Conservation (phyloP, 2,888 invertebrate genomes). For the Chesias legatella region DNA sequence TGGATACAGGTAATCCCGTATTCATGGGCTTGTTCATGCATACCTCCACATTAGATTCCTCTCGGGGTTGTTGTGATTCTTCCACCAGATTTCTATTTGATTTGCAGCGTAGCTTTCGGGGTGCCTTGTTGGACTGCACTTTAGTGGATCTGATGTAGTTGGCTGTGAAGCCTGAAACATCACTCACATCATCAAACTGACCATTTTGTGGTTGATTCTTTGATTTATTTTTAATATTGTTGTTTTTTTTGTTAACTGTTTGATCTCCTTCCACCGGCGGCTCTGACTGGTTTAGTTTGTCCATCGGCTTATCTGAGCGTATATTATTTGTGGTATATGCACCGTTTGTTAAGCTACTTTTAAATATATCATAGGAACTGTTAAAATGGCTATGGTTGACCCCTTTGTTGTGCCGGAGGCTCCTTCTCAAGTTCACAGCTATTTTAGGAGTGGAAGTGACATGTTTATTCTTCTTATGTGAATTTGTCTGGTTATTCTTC, state of each 20-base stretch:
- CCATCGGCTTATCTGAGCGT: constrained; percentile 22
- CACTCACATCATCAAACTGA: constrained; percentile 68
- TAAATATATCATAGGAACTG: constrained; percentile 52
- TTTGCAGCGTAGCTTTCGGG: constrained; percentile 54
- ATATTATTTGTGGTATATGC: constrained; percentile 31
- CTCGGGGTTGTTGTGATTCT: constrained; percentile 39
- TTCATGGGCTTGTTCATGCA: constrained; percentile 60
- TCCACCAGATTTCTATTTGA: constrained; percentile 50
- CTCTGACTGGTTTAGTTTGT: constrained; percentile 32
- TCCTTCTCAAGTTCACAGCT: constrained; percentile 49
- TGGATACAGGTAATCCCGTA: constrained; percentile 37
- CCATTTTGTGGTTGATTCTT: constrained; percentile 41
- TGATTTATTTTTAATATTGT: constrained; percentile 20
- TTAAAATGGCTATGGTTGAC: constrained; percentile 48
- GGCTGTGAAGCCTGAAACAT: constrained; percentile 73
- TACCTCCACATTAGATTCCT: constrained; percentile 45
- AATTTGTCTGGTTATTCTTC: constrained; percentile 39
- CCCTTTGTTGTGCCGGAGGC: constrained; percentile 47
- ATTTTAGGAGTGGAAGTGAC: constrained; percentile 63
- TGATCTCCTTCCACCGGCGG: constrained; percentile 37
- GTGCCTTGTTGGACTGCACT: constrained; percentile 53
- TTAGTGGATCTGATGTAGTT: constrained; percentile 75
- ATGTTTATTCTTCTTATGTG: constrained; percentile 57
- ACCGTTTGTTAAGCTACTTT: constrained; percentile 40
- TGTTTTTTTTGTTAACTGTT: constrained; percentile 33